Percentiles rank a stretch among this genome's conserved stretches.
These are phyloP conservation scores for Cheilosia scutellata DNA, from an alignment of 2,888 invertebrate genomes.

Conservation along the genomic window DNA sequence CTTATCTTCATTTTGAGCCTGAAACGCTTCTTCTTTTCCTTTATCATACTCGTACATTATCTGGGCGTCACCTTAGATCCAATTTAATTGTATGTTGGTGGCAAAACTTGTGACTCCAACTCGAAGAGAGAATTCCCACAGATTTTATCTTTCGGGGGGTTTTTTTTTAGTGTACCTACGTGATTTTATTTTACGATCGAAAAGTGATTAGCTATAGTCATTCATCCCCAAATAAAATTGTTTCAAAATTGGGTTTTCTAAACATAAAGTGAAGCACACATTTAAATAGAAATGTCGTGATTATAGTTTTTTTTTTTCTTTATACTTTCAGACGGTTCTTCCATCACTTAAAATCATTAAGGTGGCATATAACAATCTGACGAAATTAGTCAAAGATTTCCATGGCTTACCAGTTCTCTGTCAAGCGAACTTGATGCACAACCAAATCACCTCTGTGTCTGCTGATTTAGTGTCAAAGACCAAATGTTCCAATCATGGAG, in stretches of 20 bases:
- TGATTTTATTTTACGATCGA: neutral
- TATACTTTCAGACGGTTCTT: slow-evolving; percentile 88
- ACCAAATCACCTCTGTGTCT: slow-evolving; percentile 89
- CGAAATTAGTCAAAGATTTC: slow-evolving; percentile 91
- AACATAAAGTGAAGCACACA: neutral
- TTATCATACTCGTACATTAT: no score
- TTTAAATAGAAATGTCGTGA: neutral
- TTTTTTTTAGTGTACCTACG: neutral
- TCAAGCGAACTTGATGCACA: slow-evolving; percentile 91
- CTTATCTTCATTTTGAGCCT: no score
- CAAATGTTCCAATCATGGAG: slow-evolving; percentile 91
- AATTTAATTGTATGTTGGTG: no score
- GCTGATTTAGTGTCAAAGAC: slow-evolving; percentile 92
- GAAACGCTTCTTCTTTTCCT: no score
- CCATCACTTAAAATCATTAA: slow-evolving; percentile 90
- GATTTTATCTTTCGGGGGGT: neutral
- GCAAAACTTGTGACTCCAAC: no score
- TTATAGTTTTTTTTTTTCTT: neutral
- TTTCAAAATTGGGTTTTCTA: neutral
- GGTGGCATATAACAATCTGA: slow-evolving; percentile 91
- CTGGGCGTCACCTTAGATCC: no score
- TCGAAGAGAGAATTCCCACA: neutral
- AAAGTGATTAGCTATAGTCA: neutral
- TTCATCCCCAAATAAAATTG: neutral
- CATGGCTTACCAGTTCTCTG: slow-evolving; percentile 93